Base-by-base conservation (phyloP, 1,140 invertebrate genomes). In the Apis cerana region DNA sequence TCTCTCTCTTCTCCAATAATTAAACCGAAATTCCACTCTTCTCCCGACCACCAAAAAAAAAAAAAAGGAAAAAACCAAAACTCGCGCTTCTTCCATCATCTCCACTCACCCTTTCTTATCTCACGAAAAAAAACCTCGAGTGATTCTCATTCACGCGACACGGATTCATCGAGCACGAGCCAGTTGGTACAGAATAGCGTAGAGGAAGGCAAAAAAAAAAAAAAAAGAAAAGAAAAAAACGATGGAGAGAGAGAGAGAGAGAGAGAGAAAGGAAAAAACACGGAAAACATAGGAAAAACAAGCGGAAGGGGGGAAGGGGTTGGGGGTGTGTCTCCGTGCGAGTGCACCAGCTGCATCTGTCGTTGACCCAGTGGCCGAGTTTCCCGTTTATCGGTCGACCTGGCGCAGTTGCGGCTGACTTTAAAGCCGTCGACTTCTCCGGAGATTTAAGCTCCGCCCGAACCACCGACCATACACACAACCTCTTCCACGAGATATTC, bases 291-390 rank as follows among this genome's bases (percentile, higher is more conserved):
- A 65, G 61, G n/a, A 65, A 67, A 67, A 76, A 62, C 27, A 67
- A 58, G 21, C 50, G 43, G 17, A 2, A 1, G 33, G 19, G 19
- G 43, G 23, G 19, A 19, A 21, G 11, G 7, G 62, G 23, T 12
- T 5, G 52, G n/a, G 56, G 81, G 43, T 54, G 81, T 61, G n/a
- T 70, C 65, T n/a, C 58, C 65, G 81, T 82, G 67, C 64, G 59
- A 69, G 75, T 80, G 86, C 74, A 77, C 76, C 74, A 64, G 65
- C 61, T 88, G 77, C 77, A 80, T 89, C 88, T 87, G 89, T 88
- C 85, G 89, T 90, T 88, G 90, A 90, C 90, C 91, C 80, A 92
- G 75, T 92, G 86, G 88, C 90, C 90, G 90, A 90, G 84, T 92
- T 92, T 84, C 83, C 69, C 80, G 80, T 85, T 82, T 76, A 83